Evolutionary conservation across 2,888 invertebrate species (phyloP).

Genomic region (Choreutis nemorana): DNA sequence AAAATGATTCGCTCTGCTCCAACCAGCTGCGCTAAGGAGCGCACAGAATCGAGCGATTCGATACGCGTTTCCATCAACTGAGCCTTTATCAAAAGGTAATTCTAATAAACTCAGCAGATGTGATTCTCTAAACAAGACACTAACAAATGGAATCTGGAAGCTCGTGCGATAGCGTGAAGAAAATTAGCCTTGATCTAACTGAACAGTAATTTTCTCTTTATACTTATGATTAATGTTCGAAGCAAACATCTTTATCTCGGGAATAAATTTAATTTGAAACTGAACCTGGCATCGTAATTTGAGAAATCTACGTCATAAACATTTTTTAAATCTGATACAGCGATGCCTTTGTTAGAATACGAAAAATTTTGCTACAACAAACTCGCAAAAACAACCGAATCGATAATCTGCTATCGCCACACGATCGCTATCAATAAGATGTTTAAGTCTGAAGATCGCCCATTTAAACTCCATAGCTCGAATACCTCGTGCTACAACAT

Average conservation of each 20-base stretch:
- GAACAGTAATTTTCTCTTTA: slow-evolving; percentile 32
- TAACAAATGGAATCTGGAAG: slow-evolving; percentile 49
- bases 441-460: slow-evolving; percentile 33
- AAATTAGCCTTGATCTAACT: slow-evolving; percentile 30
- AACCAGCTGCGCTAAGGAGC: slow-evolving; percentile 62
- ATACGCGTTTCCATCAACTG: slow-evolving; percentile 62
- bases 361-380: slow-evolving; percentile 31
- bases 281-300: no score
- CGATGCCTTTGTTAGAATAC: slow-evolving; percentile 24
- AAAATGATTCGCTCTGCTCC: slow-evolving; percentile 53
- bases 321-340: slow-evolving; percentile 36
- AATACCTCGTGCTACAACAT: slow-evolving; percentile 44
- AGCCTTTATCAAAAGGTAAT: slow-evolving; percentile 56
- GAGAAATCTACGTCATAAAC: no score
- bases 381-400: slow-evolving; percentile 34
- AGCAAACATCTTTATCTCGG: not conserved
- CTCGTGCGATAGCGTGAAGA: slow-evolving; percentile 28
- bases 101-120: slow-evolving; percentile 64
- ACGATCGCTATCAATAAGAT: slow-evolving; percentile 43
- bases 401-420: slow-evolving; percentile 47
- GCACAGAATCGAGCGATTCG: slow-evolving; percentile 54
- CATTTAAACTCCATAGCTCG: slow-evolving; percentile 35
- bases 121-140: slow-evolving; percentile 61
- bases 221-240: slow-evolving; percentile 26
- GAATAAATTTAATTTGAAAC: no score